Percentiles rank a stretch among this genome's conserved stretches.
Evolutionary conservation across 2,797 vertebrate genomes (phyloP).

Genomic region (Psittacula echo): DNA sequence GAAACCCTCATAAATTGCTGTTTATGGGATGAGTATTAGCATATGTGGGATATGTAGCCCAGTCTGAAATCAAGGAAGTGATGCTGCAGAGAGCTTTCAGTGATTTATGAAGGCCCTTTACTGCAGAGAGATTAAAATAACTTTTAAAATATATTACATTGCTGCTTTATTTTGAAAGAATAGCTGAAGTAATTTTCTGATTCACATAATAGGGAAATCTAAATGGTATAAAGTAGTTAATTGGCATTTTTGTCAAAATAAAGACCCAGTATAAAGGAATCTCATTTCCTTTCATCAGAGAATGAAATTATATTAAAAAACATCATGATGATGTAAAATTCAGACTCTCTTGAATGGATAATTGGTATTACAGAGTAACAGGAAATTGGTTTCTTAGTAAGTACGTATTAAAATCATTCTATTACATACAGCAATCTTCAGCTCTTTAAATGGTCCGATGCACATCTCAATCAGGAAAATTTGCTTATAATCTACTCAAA

Average conservation of each 20-base stretch:
- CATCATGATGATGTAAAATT: slow-evolving; percentile 37
- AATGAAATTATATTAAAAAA: slow-evolving; percentile 25
- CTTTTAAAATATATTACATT: slow-evolving; percentile 32
- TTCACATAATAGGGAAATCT: slow-evolving; percentile 55
- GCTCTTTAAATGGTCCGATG: slow-evolving; percentile 29
- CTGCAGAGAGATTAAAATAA: not conserved
- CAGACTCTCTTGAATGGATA: slow-evolving; percentile 45
- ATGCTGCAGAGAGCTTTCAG: not conserved
- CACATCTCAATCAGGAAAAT: slow-evolving; percentile 47
- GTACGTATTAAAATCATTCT: slow-evolving; percentile 41
- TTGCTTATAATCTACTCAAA: slow-evolving; percentile 40
- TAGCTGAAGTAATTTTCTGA: slow-evolving; percentile 33
- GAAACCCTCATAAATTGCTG: not conserved
- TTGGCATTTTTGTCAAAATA: slow-evolving; percentile 77
- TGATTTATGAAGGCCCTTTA: slow-evolving; percentile 26
- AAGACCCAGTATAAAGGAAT: slow-evolving; percentile 62
- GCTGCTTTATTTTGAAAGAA: slow-evolving; percentile 44
- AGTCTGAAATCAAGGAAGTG: not conserved
- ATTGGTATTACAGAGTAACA: slow-evolving; percentile 49
- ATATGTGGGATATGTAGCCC: not conserved
- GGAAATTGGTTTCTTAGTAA: slow-evolving; percentile 65
- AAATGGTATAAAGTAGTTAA: slow-evolving; percentile 75
- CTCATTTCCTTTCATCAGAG: slow-evolving; percentile 50
- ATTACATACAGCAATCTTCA: slow-evolving; percentile 50
- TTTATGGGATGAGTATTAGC: not conserved